Base-by-base conservation (phyloP, 2,113 vertebrate genomes). In the Mobula hypostoma region DNA sequence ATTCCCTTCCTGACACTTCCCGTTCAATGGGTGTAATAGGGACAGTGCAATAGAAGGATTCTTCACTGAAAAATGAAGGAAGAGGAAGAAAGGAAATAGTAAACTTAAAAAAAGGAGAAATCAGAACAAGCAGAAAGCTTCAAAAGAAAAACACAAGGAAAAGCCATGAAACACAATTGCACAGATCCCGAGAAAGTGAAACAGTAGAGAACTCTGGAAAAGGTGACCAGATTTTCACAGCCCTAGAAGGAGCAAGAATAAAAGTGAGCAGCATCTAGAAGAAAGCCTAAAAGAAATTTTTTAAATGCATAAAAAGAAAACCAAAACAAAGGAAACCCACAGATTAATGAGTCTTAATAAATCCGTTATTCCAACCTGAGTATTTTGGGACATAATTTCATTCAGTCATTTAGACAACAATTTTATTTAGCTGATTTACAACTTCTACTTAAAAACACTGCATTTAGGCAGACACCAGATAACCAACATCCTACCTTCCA, bases 11-110 rank as follows among this genome's bases (percentile, higher is more conserved):
- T 96, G 97, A 97, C 97, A 97, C 96, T 96, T 98, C 97, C 97
- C 97, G 97, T 96, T 97, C 98, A 97, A 98, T 97, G 96, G 98
- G 98, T 97, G 98, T 98, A 97, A 98, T 98, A 96, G 97, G 97
- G 97, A 98, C 96, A 96, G 97, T 97, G 97, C 97, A 98, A 97
- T 97, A 98, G 97, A 98, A 98, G 96, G 97, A 97, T 96, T 97
- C 97, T 96, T 98, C 97, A 98, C 97, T 97, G 97, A 95, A 97
- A 96, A 95, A 96, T 94, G 95, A 96, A 95, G 94, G 3, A 95
- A 96, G 94, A 95, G 94, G 95, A 96, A 96, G 68, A 77, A 94
- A 83, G 92, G 94, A 78, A 94, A 93, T 85, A 27, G 77, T 94
- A 93, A 93, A 93, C 95, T 94, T 90, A 95, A 72, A 94, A 48